Evolutionary conservation across 2,797 vertebrate species (phyloP).

Genomic region (Cuniculus paca): DNA sequence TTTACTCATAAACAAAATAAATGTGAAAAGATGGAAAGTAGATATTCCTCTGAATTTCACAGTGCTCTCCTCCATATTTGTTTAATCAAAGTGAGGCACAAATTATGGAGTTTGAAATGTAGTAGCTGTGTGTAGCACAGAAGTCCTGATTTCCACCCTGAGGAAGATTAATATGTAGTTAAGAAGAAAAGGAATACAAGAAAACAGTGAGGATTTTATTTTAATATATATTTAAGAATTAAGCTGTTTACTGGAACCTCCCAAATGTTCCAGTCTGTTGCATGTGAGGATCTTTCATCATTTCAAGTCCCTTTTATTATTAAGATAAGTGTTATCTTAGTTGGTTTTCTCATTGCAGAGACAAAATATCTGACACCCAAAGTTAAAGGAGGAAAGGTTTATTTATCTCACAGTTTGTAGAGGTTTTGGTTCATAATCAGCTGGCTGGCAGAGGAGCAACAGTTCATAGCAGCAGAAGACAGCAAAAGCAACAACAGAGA

Average conservation of each 20-base stretch:
- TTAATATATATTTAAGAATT: constrained; percentile 5
- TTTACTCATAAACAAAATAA: neutral
- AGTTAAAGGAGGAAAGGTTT: neutral
- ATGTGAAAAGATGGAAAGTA: neutral
- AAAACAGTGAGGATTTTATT: neutral
- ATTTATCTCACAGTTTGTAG: neutral
- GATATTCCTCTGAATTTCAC: neutral
- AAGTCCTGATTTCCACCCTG: neutral
- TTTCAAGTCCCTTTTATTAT: neutral
- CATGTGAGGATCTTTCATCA: neutral
- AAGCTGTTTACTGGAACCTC: neutral
- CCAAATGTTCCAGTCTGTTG: neutral
- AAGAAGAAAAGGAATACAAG: neutral
- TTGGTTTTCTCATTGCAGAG: neutral
- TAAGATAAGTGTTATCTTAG: neutral
- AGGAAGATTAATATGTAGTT: neutral
- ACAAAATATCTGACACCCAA: neutral
- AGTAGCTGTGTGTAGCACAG: neutral
- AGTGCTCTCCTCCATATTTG: neutral
- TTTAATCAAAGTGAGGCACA: neutral
- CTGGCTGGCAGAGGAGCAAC: neutral
- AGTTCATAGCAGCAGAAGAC: neutral
- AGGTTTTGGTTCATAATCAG: neutral
- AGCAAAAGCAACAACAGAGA: neutral
- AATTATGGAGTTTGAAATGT: neutral